phyloP scores from a whole-genome alignment of 2,888 invertebrate species.

The Cistogaster globosa region DNA sequence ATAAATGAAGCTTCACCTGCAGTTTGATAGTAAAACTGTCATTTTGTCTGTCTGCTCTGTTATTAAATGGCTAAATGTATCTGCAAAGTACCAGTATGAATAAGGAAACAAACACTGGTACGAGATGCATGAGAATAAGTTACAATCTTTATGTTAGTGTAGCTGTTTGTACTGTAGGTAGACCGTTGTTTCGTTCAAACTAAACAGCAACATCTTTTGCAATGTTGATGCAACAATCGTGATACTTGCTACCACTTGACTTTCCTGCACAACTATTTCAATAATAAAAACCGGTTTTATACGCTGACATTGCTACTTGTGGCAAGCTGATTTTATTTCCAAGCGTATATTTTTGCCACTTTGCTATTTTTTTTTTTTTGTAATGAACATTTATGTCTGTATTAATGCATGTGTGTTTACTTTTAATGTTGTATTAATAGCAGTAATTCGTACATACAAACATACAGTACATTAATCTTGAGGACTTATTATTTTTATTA shows the following conservation, averaged over 20 bases:
- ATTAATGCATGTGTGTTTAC: no score
- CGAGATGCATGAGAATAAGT: constrained; percentile 19
- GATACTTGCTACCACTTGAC: constrained; percentile 7
- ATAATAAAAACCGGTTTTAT: constrained; percentile 40
- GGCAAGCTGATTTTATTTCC: neutral
- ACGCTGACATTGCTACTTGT: constrained; percentile 16
- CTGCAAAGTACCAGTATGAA: neutral
- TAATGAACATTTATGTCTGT: no score
- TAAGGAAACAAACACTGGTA: neutral
- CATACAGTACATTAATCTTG: no score
- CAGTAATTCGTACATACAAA: no score
- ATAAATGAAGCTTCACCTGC: constrained; percentile 58
- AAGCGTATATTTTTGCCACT: neutral
- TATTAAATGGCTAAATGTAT: neutral
- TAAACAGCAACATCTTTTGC: constrained; percentile 6
- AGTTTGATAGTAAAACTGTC: constrained; percentile 40
- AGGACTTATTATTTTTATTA: no score
- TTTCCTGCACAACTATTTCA: neutral
- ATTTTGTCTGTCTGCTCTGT: neutral
- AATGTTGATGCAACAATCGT: constrained; percentile 45
- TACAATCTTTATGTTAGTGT: neutral
- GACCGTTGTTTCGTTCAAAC: neutral
- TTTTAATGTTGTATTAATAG: no score
- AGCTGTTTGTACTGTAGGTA: neutral
- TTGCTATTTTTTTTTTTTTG: no score